Conservation (phyloP, 2,888 invertebrate species). For the Hemicrepidius hirtus region DNA sequence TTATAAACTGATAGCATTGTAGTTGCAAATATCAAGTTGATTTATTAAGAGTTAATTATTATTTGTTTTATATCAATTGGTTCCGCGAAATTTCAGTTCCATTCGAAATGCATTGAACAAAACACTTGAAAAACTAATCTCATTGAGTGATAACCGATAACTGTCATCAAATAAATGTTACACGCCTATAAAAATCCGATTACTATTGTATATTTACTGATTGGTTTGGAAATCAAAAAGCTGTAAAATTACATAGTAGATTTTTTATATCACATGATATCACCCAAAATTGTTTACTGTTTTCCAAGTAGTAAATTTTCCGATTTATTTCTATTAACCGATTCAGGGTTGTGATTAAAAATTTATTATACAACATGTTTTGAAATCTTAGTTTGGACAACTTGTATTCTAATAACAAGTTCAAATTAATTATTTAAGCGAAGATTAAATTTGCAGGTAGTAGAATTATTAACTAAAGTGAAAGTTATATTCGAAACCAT, state of each 20-base stretch:
- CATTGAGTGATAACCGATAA: neutral
- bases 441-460: constrained; percentile 12
- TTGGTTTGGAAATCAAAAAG: neutral
- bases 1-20: too few relatives aligned
- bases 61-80: neutral
- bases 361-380: too few relatives aligned
- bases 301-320: too few relatives aligned
- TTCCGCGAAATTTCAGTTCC: neutral
- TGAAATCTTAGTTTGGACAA: too few relatives aligned
- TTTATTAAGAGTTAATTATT: too few relatives aligned
- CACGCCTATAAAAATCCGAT: constrained; percentile 12
- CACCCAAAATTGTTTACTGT: too few relatives aligned
- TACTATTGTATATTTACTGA: constrained; percentile 10
- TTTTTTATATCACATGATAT: too few relatives aligned
- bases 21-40: too few relatives aligned
- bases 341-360: too few relatives aligned
- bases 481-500: constrained; percentile 9
- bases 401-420: too few relatives aligned
- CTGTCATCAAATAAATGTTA: constrained; percentile 7
- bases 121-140: constrained; percentile 14
- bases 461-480: constrained; percentile 1
- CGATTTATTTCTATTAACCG: too few relatives aligned
- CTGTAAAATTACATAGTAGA: neutral
- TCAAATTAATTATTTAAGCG: too few relatives aligned
- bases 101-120: neutral